Conservation (phyloP, 2,113 vertebrate species). For the Etia nguti region DNA sequence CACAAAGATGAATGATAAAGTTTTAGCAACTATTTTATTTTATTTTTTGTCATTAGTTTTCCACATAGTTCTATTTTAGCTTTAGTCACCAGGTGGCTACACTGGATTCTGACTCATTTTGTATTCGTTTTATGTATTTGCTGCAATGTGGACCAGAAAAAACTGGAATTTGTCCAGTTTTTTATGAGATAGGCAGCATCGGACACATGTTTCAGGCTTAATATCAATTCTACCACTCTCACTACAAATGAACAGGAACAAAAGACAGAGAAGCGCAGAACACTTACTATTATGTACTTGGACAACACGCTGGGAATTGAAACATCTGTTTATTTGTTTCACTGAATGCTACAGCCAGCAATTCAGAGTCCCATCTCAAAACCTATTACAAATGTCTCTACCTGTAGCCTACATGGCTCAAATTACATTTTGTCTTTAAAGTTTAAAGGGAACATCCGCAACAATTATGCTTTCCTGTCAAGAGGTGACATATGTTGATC, state of each 20-base stretch:
- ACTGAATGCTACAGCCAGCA: not conserved
- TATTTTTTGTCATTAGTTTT: no score
- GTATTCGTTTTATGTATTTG: not conserved
- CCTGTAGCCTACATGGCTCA: not conserved
- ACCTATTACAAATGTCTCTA: not conserved
- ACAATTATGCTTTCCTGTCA: not conserved
- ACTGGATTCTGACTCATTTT: not conserved
- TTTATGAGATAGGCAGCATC: not conserved
- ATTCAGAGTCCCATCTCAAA: not conserved
- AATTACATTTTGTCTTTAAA: not conserved
- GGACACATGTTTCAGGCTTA: not conserved
- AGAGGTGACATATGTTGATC: constrained; percentile 62
- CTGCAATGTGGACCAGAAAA: not conserved
- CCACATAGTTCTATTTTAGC: no score
- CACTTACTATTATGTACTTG: not conserved
- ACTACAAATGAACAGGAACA: not conserved
- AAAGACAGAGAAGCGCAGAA: not conserved
- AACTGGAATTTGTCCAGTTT: not conserved
- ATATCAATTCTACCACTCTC: not conserved
- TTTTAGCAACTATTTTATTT: no score
- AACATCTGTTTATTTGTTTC: not conserved
- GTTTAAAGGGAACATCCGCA: not conserved
- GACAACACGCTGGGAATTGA: not conserved
- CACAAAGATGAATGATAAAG: no score
- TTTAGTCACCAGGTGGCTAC: no score